Percentiles rank a stretch among this genome's conserved stretches.
phyloP scores from a whole-genome alignment of 1,140 invertebrate genomes.

The Drosophila kikkawai region DNA sequence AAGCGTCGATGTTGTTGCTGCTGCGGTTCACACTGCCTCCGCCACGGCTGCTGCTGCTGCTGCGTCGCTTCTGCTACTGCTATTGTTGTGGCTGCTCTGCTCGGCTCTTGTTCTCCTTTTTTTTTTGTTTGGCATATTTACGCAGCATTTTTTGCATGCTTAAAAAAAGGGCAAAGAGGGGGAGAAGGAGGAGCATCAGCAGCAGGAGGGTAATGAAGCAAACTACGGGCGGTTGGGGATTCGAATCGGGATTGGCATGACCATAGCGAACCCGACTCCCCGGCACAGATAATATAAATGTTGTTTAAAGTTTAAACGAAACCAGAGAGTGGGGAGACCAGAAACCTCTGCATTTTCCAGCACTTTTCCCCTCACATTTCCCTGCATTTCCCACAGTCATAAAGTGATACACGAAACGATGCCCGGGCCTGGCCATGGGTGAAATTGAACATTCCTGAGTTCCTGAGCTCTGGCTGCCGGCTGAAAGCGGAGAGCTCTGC shows the following conservation, averaged over 20 bases:
- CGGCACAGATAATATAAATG: constrained; percentile 73
- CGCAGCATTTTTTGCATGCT: constrained; percentile 67
- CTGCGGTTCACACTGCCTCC: constrained; percentile 18
- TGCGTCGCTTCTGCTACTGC: constrained; percentile 11
- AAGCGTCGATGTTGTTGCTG: constrained; percentile 52
- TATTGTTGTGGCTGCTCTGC: constrained; percentile 28
- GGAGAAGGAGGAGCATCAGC: too few relatives aligned
- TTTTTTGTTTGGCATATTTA: constrained; percentile 61
- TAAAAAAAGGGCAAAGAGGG: constrained; percentile 13
- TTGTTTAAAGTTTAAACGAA: constrained; percentile 78
- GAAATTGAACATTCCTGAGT: constrained; percentile 73
- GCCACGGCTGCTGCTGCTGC: constrained; percentile 13
- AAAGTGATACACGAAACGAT: constrained; percentile 70
- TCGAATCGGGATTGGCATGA: constrained; percentile 39
- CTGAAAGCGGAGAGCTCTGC: constrained; percentile 39
- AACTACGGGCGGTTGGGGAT: constrained; percentile 51
- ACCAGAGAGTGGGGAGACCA: constrained; percentile 4
- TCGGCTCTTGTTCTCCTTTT: constrained; percentile 36
- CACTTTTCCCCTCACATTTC: not conserved
- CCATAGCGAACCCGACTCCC: constrained; percentile 4
- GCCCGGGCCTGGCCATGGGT: constrained; percentile 54
- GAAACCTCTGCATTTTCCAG: constrained; percentile 26
- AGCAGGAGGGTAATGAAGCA: constrained; percentile 43
- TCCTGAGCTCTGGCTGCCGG: constrained; percentile 36
- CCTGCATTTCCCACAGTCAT: constrained; percentile 39